Percentiles rank a stretch among this genome's conserved stretches.
Evolutionary conservation across 1,140 invertebrate species (phyloP).

Genomic region (Drosophila serrata): DNA sequence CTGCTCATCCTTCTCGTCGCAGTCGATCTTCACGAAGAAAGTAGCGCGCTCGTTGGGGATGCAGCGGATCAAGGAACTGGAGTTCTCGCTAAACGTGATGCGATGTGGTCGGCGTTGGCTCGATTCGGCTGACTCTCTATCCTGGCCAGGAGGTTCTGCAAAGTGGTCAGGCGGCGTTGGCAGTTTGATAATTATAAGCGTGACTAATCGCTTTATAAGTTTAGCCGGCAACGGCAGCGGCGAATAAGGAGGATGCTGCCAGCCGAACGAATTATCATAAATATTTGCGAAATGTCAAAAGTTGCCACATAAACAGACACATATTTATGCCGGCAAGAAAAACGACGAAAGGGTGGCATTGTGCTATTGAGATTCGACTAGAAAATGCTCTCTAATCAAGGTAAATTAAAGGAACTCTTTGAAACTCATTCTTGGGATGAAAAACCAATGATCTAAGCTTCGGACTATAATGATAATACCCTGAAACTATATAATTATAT

Average conservation of each 20-base stretch:
- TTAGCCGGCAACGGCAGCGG: conserved; percentile 3
- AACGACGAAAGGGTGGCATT: neutral
- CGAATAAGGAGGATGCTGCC: neutral
- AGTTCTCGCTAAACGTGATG: conserved; percentile 82
- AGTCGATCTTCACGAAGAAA: conserved; percentile 84
- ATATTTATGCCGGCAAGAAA: conserved; percentile 37
- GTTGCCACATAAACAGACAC: conserved; percentile 29
- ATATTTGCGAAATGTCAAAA: conserved; percentile 54
- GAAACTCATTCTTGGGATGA: neutral
- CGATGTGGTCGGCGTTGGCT: conserved; percentile 41
- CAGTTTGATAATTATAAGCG: conserved; percentile 12
- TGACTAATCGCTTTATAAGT: conserved; percentile 47
- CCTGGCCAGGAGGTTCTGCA: conserved; percentile 62
- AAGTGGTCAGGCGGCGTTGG: neutral
- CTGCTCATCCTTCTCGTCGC: conserved; percentile 73
- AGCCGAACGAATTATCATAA: conserved; percentile 43
- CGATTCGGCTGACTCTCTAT: neutral
- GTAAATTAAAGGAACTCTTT: neutral
- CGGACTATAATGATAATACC: too few relatives aligned
- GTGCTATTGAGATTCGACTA: neutral
- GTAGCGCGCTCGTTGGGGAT: conserved; percentile 82
- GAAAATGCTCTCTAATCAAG: conserved; percentile 12
- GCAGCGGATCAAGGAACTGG: conserved; percentile 78
- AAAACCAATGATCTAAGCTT: too few relatives aligned
- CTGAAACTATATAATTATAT: too few relatives aligned